Base-by-base conservation (phyloP, 2,113 vertebrate species). In the Coryphaenoides rupestris region DNA sequence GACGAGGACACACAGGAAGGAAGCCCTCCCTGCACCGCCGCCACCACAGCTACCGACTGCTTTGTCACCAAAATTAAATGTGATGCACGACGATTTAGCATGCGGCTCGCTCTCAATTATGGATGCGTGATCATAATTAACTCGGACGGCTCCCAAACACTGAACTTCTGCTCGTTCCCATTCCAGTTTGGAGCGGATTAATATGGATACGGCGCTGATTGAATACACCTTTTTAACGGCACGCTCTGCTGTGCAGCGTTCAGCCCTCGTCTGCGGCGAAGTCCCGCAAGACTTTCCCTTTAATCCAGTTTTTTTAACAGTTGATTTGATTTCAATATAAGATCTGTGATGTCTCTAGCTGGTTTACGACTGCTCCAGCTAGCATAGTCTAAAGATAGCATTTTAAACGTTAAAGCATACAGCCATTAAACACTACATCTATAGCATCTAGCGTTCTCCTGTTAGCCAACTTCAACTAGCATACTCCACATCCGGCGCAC, bases 81-180 rank as follows among this genome's bases (percentile, higher is more conserved):
- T 82, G 84, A 89, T 83, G 83, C 65, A 45, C 75, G 78, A 65
- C 63, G 46, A 70, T 87, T 88, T 87, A 87, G 73, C 73, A 68
- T 86, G 80, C 79, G 55, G 33, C 84, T 82, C 71, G 71, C 66
- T 75, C 81, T 91, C 86, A 89, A 86, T 92, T 90, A 88, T 90
- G 62, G 64, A 89, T 89, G n/a, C 16, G 60, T 84, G 86, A 89
- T 57, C 80, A 55, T 86, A 87, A 90, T 82, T 58, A 81, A 75
- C 77, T 83, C 54, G 72, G 88, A 89, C 72, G 72, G 83, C 69
- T 76, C 73, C 72, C 73, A 87, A 88, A 90, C 85, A 86, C 78
- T 77, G 67, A 86, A 87, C 81, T 87, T 85, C 86, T 89, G 82
- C 78, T 89, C 67, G 60, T 68, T 87, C 83, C 78, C 82, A 82